Percentiles rank a stretch among this genome's conserved stretches.
phyloP scores from a whole-genome alignment of 2,797 vertebrate species.

The Artibeus jamaicensis region DNA sequence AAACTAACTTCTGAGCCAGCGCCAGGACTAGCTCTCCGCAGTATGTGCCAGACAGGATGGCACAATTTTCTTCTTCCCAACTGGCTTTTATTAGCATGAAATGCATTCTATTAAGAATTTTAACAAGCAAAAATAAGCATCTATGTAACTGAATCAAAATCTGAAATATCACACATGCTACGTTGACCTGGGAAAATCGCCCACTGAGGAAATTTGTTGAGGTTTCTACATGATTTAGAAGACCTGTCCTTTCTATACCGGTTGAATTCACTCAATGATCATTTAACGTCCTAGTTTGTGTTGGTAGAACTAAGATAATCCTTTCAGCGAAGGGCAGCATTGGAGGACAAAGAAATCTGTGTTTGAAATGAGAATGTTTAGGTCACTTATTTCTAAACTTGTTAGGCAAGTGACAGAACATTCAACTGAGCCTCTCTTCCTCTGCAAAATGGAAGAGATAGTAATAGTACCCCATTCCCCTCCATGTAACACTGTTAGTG shows the following conservation, averaged over 20 bases:
- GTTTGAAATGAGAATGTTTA: not conserved
- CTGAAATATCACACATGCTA: not conserved
- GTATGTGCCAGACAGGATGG: not conserved
- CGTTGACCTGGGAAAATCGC: not conserved
- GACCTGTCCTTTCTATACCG: not conserved
- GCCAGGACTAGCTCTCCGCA: not conserved
- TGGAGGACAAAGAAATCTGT: not conserved
- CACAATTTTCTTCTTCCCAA: not conserved
- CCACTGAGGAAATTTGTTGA: not conserved
- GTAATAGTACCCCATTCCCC: not conserved
- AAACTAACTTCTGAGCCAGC: not conserved
- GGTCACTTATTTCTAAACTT: not conserved
- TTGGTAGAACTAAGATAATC: not conserved
- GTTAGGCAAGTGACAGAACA: not conserved
- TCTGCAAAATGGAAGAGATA: not conserved
- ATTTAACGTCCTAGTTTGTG: not conserved
- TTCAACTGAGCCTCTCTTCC: not conserved
- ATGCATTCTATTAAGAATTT: not conserved
- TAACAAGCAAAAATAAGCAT: not conserved
- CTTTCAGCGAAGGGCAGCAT: not conserved
- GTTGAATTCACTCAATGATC: not conserved
- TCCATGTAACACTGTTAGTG: not conserved
- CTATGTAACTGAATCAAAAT: not conserved
- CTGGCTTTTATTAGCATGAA: not conserved
- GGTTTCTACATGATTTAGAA: not conserved